Evolutionary conservation across 2,797 vertebrate species (phyloP).

Genomic region (Ceryle rudis): DNA sequence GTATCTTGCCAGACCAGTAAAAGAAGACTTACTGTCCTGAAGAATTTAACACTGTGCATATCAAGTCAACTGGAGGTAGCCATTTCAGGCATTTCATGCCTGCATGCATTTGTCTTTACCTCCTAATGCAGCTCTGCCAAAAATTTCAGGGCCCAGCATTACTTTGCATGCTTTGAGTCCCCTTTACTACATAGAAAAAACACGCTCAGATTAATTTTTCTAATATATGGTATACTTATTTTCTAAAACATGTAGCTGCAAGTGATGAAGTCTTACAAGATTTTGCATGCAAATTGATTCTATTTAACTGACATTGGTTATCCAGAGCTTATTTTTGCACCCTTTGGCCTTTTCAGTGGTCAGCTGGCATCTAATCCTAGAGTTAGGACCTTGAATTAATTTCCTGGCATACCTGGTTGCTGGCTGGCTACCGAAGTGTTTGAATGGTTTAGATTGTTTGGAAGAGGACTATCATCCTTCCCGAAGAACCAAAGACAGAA

Average conservation of each 20-base stretch:
- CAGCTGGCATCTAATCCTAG: background rate
- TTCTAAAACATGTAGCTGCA: background rate
- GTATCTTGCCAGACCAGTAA: background rate
- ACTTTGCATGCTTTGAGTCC: background rate
- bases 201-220: background rate
- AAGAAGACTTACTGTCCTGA: background rate
- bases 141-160: background rate
- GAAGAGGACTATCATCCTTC: background rate
- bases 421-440: background rate
- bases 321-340: background rate
- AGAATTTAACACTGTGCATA: background rate
- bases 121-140: background rate
- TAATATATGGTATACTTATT: background rate
- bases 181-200: background rate
- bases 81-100: rapidly evolving
- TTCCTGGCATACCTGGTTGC: background rate
- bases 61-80: background rate
- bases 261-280: background rate
- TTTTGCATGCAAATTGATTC: background rate
- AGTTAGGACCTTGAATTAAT: background rate
- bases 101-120: rapidly evolving
- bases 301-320: background rate
- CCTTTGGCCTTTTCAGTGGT: background rate
- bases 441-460: background rate
- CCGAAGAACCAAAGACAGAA: background rate